Evolutionary conservation across 1,140 invertebrate genomes (phyloP).

Genomic region (Tachypleus tridentatus): DNA sequence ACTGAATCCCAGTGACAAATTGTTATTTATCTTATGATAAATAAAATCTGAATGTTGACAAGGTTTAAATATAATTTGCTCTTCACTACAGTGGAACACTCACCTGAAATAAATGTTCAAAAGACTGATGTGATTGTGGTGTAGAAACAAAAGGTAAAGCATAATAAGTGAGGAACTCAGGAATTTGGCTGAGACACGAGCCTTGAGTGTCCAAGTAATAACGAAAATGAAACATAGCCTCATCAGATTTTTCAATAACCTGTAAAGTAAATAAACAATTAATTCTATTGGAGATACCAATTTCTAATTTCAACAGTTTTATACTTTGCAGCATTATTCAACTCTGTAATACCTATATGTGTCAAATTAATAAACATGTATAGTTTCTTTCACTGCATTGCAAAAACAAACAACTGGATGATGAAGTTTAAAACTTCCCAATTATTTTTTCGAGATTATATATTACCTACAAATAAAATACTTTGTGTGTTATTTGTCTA

Average conservation of each 20-base stretch:
- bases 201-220: slow-evolving; percentile 42
- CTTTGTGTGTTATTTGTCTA: too few relatives aligned
- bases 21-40: background rate
- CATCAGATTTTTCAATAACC: slow-evolving; percentile 25
- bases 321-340: too few relatives aligned
- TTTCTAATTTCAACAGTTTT: background rate
- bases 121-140: slow-evolving; percentile 42
- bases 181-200: slow-evolving; percentile 39
- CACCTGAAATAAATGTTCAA: slow-evolving; percentile 43
- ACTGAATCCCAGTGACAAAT: too few relatives aligned
- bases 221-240: slow-evolving; percentile 40
- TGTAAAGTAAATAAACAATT: slow-evolving; percentile 10
- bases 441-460: too few relatives aligned
- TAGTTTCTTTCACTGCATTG: too few relatives aligned
- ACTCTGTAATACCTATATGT: too few relatives aligned
- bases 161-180: slow-evolving; percentile 44
- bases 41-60: background rate
- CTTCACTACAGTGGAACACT: slow-evolving; percentile 14
- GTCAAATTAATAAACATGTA: too few relatives aligned
- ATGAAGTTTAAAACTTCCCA: too few relatives aligned
- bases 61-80: slow-evolving; percentile 3
- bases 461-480: too few relatives aligned
- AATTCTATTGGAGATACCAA: background rate
- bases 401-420: too few relatives aligned
- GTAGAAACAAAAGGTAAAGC: slow-evolving; percentile 44